phyloP scores from a whole-genome alignment of 2,113 vertebrate genomes.

The Eurypyga helias region DNA sequence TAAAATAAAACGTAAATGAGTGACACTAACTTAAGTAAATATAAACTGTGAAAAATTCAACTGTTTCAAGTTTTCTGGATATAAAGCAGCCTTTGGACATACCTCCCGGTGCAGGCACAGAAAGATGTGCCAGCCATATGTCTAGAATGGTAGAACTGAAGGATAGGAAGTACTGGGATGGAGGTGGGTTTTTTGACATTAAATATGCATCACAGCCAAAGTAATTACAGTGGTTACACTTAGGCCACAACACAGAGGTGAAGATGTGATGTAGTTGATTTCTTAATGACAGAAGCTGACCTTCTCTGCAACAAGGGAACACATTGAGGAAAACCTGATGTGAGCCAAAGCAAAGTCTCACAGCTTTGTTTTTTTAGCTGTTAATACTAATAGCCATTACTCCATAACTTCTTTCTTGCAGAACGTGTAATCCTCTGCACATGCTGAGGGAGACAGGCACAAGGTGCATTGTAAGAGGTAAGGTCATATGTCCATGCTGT shows the following conservation, averaged over 20 bases:
- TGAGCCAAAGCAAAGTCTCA: constrained; percentile 9
- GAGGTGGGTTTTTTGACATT: background rate
- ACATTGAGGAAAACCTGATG: background rate
- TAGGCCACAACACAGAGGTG: background rate
- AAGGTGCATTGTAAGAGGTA: rapidly evolving
- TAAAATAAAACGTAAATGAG: background rate
- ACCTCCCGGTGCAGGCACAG: background rate
- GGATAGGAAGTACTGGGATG: background rate
- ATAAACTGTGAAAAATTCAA: background rate
- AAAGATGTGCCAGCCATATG: background rate
- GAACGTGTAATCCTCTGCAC: background rate
- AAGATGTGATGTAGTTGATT: background rate
- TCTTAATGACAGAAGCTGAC: background rate
- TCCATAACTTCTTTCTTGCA: background rate
- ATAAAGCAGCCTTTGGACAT: background rate
- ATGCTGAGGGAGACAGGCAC: background rate
- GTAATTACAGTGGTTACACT: background rate
- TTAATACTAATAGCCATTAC: background rate
- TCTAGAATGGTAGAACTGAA: background rate
- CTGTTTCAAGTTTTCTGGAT: background rate
- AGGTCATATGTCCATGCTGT: background rate
- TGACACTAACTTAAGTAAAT: background rate
- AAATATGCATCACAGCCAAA: background rate
- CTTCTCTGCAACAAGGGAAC: background rate
- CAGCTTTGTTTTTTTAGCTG: background rate